Base-by-base conservation (phyloP, 2,888 invertebrate genomes). In the Himalopsyche tibetana region DNA sequence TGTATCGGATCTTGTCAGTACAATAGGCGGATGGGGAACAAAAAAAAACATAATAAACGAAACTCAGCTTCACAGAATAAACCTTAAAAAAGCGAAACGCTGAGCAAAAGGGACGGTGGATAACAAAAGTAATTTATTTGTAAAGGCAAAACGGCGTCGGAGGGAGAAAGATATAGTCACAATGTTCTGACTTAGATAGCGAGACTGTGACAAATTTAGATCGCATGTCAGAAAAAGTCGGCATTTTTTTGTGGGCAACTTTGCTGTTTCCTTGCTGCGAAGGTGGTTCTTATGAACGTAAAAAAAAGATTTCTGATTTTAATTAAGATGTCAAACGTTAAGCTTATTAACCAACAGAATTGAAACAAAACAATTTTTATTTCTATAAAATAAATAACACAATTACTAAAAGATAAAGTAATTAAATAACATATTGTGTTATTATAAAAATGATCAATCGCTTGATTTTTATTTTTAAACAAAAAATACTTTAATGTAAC, bases 161-260 rank as follows among this genome's bases (percentile, higher is more conserved):
- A 69, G 28, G 51, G 85, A 85, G 85, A 81, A 17, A 28, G 82
- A 82, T 63, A 82, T 82, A 82, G 82, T 63, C 63, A 63, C 82
- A 82, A 63, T 40, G 81, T 81, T 80, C 81, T 40, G 55, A n/a
- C 69, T 42, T 80, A 82, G 55, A 45, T 82, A n/a, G 63, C 85
- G 79, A 84, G 82, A 82, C 51, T 82, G 85, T 82, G 85, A 85
- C 85, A 82, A 82, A 85, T 85, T 85, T 85, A 82, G 85, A 85
- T 85, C 82, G 85, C 85, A 82, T 85, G 82, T 85, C 85, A 82
- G 56, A 82, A 82, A 74, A 74, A 55, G 56, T 56, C 63, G n/a
- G 81, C 42, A 28, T 82, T 82, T 69, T 82, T 82, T 82, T 82
- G 55, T 55, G 56, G 82, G 63, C 17, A 82, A 82, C 63, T 63